Evolutionary conservation across 2,888 invertebrate species (phyloP).

Genomic region (Stegana nigrithorax): DNA sequence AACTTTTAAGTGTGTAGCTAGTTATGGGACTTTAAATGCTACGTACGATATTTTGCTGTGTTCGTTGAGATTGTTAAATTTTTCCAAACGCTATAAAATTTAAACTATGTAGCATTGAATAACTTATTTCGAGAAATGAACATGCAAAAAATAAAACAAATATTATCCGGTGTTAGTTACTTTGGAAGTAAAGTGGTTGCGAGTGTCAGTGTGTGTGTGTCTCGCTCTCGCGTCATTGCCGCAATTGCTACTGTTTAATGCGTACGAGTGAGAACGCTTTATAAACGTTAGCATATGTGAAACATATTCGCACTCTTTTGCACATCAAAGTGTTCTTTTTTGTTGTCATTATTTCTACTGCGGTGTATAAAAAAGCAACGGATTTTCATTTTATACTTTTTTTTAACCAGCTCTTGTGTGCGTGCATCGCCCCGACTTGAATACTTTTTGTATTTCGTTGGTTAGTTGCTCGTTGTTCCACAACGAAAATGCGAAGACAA

Average conservation of each 20-base stretch:
- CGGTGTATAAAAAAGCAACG: conserved; percentile 43
- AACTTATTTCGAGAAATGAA: too few species aligned
- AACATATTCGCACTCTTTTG: conserved; percentile 50
- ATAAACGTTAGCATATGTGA: too few species aligned
- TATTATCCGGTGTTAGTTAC: neutral
- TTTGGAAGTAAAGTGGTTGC: neutral
- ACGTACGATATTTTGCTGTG: too few species aligned
- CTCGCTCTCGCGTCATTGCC: conserved; percentile 13
- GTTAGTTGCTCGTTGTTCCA: too few species aligned
- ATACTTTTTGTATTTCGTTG: conserved; percentile 36
- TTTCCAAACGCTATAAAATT: too few species aligned
- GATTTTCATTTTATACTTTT: conserved; percentile 39
- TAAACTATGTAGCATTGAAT: too few species aligned
- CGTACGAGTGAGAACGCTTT: conserved; percentile 18
- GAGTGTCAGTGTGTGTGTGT: neutral
- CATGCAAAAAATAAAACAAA: too few species aligned
- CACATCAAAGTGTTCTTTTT: conserved; percentile 35
- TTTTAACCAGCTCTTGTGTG: conserved; percentile 33
- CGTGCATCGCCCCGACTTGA: conserved; percentile 40
- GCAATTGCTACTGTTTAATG: conserved; percentile 24
- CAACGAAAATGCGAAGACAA: conserved; percentile 27
- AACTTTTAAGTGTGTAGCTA: too few species aligned
- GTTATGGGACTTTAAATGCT: too few species aligned
- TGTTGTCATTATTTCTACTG: conserved; percentile 31
- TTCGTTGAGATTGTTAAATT: too few species aligned